phyloP scores from a whole-genome alignment of 2,797 vertebrate species.

The Melanotaenia parkinsoni region DNA sequence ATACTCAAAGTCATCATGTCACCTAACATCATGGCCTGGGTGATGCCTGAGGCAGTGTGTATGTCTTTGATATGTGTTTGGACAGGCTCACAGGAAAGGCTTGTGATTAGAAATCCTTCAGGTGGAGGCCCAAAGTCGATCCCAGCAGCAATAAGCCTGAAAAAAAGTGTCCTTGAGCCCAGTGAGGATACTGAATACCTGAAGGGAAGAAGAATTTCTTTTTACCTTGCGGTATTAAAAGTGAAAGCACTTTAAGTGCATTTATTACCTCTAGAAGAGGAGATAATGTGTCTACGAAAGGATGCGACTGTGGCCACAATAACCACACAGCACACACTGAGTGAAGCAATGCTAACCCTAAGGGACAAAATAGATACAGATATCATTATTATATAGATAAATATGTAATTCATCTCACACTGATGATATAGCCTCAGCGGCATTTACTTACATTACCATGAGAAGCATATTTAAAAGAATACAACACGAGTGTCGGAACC shows the following conservation, averaged over 20 bases:
- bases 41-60: slow-evolving; percentile 28
- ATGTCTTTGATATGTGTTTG: slow-evolving; percentile 13
- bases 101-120: slow-evolving; percentile 48
- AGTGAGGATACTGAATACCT: slow-evolving; percentile 27
- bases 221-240: slow-evolving; percentile 26
- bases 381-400: background rate
- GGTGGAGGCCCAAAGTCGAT: slow-evolving; percentile 27
- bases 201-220: slow-evolving; percentile 2
- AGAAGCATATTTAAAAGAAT: background rate
- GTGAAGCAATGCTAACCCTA: background rate
- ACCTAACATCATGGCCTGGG: slow-evolving; percentile 32
- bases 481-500: background rate
- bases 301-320: slow-evolving; percentile 2
- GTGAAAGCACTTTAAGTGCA: slow-evolving; percentile 14
- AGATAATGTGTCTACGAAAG: background rate
- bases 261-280: slow-evolving; percentile 15
- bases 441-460: background rate
- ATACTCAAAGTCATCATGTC: slow-evolving; percentile 39
- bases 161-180: slow-evolving; percentile 53
- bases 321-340: background rate
- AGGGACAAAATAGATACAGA: background rate
- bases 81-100: slow-evolving; percentile 42
- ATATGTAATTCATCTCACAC: background rate
- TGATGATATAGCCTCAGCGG: background rate
- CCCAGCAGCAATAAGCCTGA: slow-evolving; percentile 39